Evolutionary conservation across 2,888 invertebrate species (phyloP).

Genomic region (Tenthredo scrophulariae): DNA sequence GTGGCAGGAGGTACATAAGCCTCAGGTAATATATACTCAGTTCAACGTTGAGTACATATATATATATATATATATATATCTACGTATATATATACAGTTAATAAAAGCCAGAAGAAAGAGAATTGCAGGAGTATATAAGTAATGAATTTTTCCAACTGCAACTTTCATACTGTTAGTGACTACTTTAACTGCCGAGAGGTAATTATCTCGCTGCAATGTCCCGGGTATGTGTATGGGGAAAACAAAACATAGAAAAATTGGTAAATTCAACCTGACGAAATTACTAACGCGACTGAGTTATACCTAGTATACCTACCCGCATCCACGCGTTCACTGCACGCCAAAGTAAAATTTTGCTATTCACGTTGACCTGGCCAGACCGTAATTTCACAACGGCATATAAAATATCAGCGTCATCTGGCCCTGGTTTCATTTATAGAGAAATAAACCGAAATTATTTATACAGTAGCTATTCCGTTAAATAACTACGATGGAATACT

Average conservation of each 20-base stretch:
- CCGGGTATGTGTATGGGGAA: background rate
- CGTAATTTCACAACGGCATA: slow-evolving; percentile 39
- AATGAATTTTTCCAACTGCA: slow-evolving; percentile 48
- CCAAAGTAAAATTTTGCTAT: slow-evolving; percentile 9
- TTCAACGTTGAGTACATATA: slow-evolving; percentile 38
- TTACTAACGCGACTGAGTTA: background rate
- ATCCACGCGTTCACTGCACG: background rate
- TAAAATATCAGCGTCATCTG: slow-evolving; percentile 41
- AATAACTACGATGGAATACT: background rate
- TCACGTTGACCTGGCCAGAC: slow-evolving; percentile 15
- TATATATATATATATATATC: background rate
- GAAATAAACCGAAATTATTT: slow-evolving; percentile 43
- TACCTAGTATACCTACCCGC: background rate
- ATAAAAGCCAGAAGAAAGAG: slow-evolving; percentile 47
- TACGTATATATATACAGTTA: background rate
- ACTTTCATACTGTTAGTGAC: slow-evolving; percentile 40
- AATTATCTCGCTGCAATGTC: slow-evolving; percentile 21
- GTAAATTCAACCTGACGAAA: slow-evolving; percentile 20
- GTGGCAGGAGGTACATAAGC: slow-evolving; percentile 46
- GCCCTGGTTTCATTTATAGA: slow-evolving; percentile 19
- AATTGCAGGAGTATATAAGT: slow-evolving; percentile 29
- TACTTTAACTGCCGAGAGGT: slow-evolving; percentile 16
- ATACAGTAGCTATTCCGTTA: slow-evolving; percentile 13
- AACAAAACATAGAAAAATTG: background rate
- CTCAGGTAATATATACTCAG: slow-evolving; percentile 50